Evolutionary conservation across 2,888 invertebrate species (phyloP), one percentile per base, ranked within the genome.

Genomic region (Ochlodes sylvanus): DNA sequence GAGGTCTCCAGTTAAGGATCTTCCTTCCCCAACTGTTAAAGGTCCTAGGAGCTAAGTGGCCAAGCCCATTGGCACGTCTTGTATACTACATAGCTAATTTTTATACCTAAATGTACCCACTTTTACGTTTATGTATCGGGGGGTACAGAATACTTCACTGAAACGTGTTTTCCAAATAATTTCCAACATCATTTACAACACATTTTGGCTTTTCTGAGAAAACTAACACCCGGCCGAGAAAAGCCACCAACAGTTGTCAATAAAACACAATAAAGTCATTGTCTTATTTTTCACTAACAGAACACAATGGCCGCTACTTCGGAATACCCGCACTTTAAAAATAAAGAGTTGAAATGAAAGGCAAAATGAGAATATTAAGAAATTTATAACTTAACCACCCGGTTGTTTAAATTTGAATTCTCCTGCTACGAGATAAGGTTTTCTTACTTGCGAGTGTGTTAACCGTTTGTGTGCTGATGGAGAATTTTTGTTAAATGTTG

Each of bases 331-430:
- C 55, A 55, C 55, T 55, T 55, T 34, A 55, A 21, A 54, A 55
- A 54, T 54, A 54, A 55, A 55, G 55, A 55, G 52, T 55, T 32
- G 34, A 32, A 55, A 52, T 52, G 55, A 55, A 55, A 55, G 15
- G 55, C 55, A 34, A 32, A 55, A 55, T 55, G 55, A 54, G 54
- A 55, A 55, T 55, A 55, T 55, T 55, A 55, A 55, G 55, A 55
- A 32, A 52, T 34, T 55, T 55, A 55, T 55, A 55, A 21, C 55
- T 55, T 21, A 55, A 54, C 27, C 21, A 34, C 7, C 15, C 15
- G 15, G 55, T 27, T 52, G 14, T 52, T 14, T n/a, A 14, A 21
- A 27, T 1, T 52, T 52, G 52, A 27, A 19, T 14, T 27, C 21
- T 52, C 21, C 27, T 27, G 52, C 52, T 7, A 27, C 14, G 52